These are phyloP conservation scores for Papilio protenor DNA, from an alignment of 2,888 invertebrate species.

Conservation along the genomic window DNA sequence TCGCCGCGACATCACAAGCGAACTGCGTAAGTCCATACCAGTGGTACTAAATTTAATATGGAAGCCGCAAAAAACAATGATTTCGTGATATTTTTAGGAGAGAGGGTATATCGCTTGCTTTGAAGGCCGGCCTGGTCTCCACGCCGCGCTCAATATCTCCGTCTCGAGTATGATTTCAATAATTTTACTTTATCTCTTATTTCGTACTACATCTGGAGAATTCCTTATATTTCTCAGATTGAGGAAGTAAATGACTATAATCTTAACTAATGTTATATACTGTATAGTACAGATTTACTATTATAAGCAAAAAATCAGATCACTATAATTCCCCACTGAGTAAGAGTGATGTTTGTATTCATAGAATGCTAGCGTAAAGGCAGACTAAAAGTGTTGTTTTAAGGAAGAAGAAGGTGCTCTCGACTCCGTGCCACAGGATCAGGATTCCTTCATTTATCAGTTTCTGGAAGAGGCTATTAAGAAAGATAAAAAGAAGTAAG, in stretches of 20 bases:
- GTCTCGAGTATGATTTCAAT: constrained; percentile 57
- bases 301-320: too few relatives aligned
- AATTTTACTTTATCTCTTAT: not conserved
- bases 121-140: constrained; percentile 73
- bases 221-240: too few relatives aligned
- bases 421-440: constrained; percentile 63
- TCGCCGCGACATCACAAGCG: constrained; percentile 68
- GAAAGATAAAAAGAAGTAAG: constrained; percentile 75
- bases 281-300: too few relatives aligned
- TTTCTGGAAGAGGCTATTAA: constrained; percentile 78
- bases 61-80: not conserved
- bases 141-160: constrained; percentile 71
- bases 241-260: too few relatives aligned
- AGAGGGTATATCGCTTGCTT: constrained; percentile 70
- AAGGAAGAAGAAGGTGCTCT: constrained; percentile 58
- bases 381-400: constrained; percentile 24
- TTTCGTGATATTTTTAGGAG: constrained; percentile 59
- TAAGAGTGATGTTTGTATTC: not conserved
- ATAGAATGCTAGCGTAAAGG: not conserved
- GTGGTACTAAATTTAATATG: not conserved
- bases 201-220: too few relatives aligned
- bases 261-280: too few relatives aligned
- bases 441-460: constrained; percentile 75
- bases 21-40: constrained; percentile 54
- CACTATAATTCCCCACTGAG: too few relatives aligned